Percentiles rank a stretch among this genome's conserved stretches.
Conservation (phyloP, 92 coral and sea anemone genomes). For the Siderastrea radians region DNA sequence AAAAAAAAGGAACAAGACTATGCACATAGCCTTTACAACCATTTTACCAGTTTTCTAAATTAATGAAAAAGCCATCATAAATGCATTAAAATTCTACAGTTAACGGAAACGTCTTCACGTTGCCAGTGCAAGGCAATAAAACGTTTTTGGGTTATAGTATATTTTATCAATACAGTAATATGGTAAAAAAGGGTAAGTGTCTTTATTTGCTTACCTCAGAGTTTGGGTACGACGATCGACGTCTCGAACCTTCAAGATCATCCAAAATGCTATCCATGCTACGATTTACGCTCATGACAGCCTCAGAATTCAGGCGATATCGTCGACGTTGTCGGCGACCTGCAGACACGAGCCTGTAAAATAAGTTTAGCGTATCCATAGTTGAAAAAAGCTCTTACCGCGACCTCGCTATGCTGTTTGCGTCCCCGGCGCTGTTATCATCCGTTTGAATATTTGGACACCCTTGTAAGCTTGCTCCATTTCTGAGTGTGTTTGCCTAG, state of each 20-base stretch:
- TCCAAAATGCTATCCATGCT: constrained; percentile 50
- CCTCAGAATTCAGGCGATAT: constrained; percentile 20
- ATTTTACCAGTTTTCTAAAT: not conserved
- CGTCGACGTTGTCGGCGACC: constrained; percentile 24
- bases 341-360: constrained; percentile 15
- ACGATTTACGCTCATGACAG: constrained; percentile 1
- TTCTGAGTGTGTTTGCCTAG: not conserved
- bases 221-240: constrained; percentile 24
- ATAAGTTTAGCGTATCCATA: constrained; percentile 20
- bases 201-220: constrained; percentile 30
- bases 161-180: not conserved
- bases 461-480: not conserved
- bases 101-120: not conserved
- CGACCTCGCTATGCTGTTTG: not conserved
- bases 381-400: not conserved
- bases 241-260: constrained; percentile 33
- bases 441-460: not conserved
- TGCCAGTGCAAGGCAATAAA: not conserved
- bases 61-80: not conserved
- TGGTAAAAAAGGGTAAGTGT: not conserved
- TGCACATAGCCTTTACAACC: not conserved
- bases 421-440: not conserved
- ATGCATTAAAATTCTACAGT: not conserved
- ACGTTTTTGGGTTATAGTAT: not conserved
- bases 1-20: not conserved